phyloP scores from a whole-genome alignment of 2,797 vertebrate species.

The Notoglanidium macrostoma region DNA sequence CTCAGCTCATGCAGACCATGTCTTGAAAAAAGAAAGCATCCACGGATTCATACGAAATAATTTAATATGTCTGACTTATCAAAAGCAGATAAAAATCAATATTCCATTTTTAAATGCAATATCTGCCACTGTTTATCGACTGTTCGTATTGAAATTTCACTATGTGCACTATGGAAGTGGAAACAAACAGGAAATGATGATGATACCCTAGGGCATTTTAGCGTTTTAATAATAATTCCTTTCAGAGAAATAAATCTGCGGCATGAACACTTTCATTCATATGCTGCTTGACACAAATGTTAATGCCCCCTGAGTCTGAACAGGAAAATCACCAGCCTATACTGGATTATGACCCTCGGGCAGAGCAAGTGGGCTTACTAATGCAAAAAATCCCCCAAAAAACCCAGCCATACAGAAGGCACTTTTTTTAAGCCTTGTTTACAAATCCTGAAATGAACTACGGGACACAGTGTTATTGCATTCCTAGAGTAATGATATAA shows the following conservation, averaged over 20 bases:
- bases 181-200: neutral
- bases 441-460: slow-evolving; percentile 15
- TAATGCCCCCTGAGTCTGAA: neutral
- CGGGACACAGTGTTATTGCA: neutral
- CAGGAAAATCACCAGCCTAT: neutral
- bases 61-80: neutral
- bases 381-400: neutral
- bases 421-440: neutral
- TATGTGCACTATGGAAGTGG: neutral
- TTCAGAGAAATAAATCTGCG: neutral
- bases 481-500: neutral
- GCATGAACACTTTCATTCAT: neutral
- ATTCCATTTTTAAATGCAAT: neutral
- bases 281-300: neutral
- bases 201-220: neutral
- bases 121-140: neutral
- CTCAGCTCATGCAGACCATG: neutral
- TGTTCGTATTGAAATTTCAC: neutral
- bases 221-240: slow-evolving; percentile 3
- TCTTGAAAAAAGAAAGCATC: neutral
- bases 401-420: neutral
- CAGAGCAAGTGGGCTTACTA: neutral
- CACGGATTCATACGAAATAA: neutral
- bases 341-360: neutral
- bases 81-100: neutral